These are phyloP conservation scores for Napeogenes sylphis DNA, from an alignment of 2,888 invertebrate genomes.

Conservation along the genomic window DNA sequence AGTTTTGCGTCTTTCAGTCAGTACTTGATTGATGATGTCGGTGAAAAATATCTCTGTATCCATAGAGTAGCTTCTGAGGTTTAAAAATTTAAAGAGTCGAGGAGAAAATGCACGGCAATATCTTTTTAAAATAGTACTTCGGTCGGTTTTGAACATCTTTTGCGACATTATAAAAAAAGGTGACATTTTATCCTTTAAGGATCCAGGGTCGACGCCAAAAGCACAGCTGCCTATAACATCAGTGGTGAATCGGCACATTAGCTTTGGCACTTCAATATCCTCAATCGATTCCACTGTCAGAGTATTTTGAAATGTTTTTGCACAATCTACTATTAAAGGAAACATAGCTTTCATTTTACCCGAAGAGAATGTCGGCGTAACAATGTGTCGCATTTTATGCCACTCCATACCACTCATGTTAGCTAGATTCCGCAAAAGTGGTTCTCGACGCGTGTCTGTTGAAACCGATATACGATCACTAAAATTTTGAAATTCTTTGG, in stretches of 20 bases:
- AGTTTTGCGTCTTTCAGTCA: slow-evolving; percentile 55
- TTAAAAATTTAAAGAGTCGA: slow-evolving; percentile 61
- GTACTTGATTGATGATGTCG: slow-evolving; percentile 61
- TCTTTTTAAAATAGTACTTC: slow-evolving; percentile 58
- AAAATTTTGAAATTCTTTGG: slow-evolving; percentile 60
- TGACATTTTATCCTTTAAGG: slow-evolving; percentile 58
- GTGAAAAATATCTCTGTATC: slow-evolving; percentile 67
- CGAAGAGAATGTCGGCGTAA: slow-evolving; percentile 70
- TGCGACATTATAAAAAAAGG: slow-evolving; percentile 68
- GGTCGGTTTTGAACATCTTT: slow-evolving; percentile 66
- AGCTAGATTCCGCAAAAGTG: slow-evolving; percentile 63
- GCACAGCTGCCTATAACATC: slow-evolving; percentile 72
- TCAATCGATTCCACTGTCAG: slow-evolving; percentile 45
- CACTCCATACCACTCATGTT: slow-evolving; percentile 72
- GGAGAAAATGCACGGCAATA: slow-evolving; percentile 69
- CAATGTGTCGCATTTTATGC: slow-evolving; percentile 68
- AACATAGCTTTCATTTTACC: slow-evolving; percentile 75
- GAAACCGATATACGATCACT: slow-evolving; percentile 63
- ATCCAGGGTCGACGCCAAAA: slow-evolving; percentile 66
- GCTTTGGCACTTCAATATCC: slow-evolving; percentile 57
- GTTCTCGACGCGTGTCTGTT: slow-evolving; percentile 67
- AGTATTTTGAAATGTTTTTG: slow-evolving; percentile 51
- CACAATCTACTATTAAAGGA: slow-evolving; percentile 63
- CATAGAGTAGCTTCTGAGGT: slow-evolving; percentile 61
- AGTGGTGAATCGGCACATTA: slow-evolving; percentile 66